These are phyloP conservation scores for Norana najaformis DNA, from an alignment of 2,888 invertebrate genomes.

Conservation along the genomic window DNA sequence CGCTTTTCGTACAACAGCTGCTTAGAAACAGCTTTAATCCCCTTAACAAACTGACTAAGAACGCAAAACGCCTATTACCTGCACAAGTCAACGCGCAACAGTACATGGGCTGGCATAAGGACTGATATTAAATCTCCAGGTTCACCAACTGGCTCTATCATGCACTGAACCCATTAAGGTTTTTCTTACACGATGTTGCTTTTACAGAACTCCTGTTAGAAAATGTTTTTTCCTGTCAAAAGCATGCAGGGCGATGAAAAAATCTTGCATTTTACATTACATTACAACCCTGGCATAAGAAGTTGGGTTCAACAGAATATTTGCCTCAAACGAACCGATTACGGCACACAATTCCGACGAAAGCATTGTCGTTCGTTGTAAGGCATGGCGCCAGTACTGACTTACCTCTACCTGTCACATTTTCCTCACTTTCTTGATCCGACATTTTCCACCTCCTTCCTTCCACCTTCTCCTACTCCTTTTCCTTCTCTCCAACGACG, in stretches of 20 bases:
- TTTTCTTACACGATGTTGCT: neutral
- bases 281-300: neutral
- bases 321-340: neutral
- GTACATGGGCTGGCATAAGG: neutral
- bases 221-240: neutral
- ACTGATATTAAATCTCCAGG: neutral
- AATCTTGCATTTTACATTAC: neutral
- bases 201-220: neutral
- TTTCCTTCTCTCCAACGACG: conserved; percentile 10
- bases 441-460: conserved; percentile 26
- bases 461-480: neutral
- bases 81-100: neutral
- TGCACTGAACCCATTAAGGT: neutral
- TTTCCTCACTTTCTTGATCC: conserved; percentile 22
- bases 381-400: neutral
- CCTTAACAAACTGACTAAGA: neutral
- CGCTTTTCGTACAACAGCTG: neutral
- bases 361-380: neutral
- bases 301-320: neutral
- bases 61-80: neutral
- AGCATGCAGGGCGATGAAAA: neutral
- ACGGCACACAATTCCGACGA: neutral
- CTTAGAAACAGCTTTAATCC: neutral
- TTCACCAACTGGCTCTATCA: neutral
- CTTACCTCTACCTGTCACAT: conserved; percentile 22